These are phyloP conservation scores for Myotis brandtii DNA, from an alignment of 2,113 vertebrate species.

Conservation along the genomic window DNA sequence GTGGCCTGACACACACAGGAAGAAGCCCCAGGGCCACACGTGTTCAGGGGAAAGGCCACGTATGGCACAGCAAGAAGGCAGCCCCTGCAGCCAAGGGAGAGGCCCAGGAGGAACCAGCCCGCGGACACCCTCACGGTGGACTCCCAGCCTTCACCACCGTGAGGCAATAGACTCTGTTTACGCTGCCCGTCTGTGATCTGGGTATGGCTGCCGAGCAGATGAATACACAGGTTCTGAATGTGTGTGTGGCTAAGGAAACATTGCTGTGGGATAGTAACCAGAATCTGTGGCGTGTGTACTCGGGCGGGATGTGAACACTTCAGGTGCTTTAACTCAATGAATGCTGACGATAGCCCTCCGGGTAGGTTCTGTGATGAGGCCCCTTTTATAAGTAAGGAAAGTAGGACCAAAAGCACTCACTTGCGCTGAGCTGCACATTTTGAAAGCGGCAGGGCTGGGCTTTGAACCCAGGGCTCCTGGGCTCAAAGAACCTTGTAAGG, in stretches of 20 bases:
- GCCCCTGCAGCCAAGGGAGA: neutral
- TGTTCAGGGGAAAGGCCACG: neutral
- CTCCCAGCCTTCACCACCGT: neutral
- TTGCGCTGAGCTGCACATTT: neutral
- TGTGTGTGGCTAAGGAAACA: neutral
- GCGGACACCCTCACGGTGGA: neutral
- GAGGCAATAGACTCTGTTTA: neutral
- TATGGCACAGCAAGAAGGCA: neutral
- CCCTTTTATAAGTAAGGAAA: neutral
- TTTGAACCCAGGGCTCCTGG: neutral
- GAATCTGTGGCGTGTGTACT: neutral
- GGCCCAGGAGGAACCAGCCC: neutral
- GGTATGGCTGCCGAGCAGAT: neutral
- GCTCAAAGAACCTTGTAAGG: neutral
- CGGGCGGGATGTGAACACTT: neutral
- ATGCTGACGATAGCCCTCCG: neutral
- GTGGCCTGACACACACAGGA: neutral
- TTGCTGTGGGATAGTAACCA: neutral
- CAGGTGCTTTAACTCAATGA: neutral
- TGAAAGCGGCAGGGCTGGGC: neutral
- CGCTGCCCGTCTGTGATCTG: neutral
- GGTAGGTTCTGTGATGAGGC: neutral
- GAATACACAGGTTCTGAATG: neutral
- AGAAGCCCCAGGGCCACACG: neutral
- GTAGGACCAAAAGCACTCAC: neutral